Evolutionary conservation across 2,888 invertebrate species (phyloP).

Genomic region (Exephanes ischioxanthus): DNA sequence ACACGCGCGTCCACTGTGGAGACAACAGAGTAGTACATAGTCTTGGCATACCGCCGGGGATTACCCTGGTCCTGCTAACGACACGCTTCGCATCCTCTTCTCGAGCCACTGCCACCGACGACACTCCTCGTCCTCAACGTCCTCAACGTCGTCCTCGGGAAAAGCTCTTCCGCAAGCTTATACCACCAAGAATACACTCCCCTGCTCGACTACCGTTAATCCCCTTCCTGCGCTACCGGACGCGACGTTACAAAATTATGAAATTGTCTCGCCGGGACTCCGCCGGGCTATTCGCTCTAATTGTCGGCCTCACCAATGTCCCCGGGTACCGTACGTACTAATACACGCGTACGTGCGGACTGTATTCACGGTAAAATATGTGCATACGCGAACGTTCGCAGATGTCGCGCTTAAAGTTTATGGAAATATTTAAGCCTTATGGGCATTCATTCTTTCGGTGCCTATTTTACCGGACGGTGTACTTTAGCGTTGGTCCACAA

Average conservation of each 20-base stretch:
- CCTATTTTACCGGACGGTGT: background rate
- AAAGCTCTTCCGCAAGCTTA: slow-evolving; percentile 55
- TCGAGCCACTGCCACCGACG: slow-evolving; percentile 56
- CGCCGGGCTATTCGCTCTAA: slow-evolving; percentile 55
- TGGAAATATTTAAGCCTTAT: background rate
- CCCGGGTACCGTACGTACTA: background rate
- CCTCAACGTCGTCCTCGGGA: slow-evolving; percentile 20
- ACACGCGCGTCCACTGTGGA: background rate
- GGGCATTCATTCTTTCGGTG: background rate
- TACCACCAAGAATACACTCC: slow-evolving; percentile 49
- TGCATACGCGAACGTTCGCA: background rate
- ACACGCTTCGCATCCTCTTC: slow-evolving; percentile 65
- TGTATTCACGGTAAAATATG: slow-evolving; percentile 12
- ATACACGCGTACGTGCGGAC: background rate
- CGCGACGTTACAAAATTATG: slow-evolving; percentile 57
- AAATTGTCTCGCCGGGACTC: slow-evolving; percentile 57
- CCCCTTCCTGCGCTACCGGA: slow-evolving; percentile 30
- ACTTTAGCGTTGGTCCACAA: background rate
- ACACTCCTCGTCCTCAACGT: slow-evolving; percentile 46
- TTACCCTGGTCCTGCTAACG: slow-evolving; percentile 64
- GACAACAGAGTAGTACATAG: slow-evolving; percentile 35
- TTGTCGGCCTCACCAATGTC: slow-evolving; percentile 40
- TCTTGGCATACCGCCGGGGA: slow-evolving; percentile 64
- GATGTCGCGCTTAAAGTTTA: background rate
- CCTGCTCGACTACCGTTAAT: slow-evolving; percentile 26